Evolutionary conservation across 2,888 invertebrate species (phyloP).

Genomic region (Macropis europaea): DNA sequence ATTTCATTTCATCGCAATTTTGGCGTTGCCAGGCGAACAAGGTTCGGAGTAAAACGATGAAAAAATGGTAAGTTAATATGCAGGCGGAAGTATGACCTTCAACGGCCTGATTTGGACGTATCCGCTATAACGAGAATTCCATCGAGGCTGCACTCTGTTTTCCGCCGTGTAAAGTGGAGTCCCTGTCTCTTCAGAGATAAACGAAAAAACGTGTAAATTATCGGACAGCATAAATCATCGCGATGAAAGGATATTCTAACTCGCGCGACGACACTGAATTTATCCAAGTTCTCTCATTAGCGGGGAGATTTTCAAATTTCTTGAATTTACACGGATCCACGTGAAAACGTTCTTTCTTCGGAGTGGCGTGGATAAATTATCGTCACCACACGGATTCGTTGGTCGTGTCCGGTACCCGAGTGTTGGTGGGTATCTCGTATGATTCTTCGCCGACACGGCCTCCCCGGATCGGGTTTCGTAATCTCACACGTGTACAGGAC

Average conservation of each 20-base stretch:
- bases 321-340: slow-evolving; percentile 44
- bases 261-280: slow-evolving; percentile 27
- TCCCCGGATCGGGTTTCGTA: slow-evolving; percentile 57
- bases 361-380: slow-evolving; percentile 58
- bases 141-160: neutral
- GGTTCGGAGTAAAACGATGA: too few species aligned
- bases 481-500: slow-evolving; percentile 62
- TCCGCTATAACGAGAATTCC: neutral
- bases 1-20: too few species aligned
- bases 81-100: too few species aligned
- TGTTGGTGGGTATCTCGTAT: slow-evolving; percentile 43
- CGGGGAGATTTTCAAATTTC: slow-evolving; percentile 54
- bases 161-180: neutral
- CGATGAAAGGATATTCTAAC: neutral
- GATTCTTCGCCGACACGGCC: slow-evolving; percentile 53
- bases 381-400: slow-evolving; percentile 38
- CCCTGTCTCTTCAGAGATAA: neutral
- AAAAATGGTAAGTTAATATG: too few species aligned
- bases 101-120: too few species aligned
- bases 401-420: slow-evolving; percentile 28
- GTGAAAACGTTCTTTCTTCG: slow-evolving; percentile 39
- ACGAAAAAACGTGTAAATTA: slow-evolving; percentile 6
- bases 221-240: slow-evolving; percentile 31
- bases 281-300: slow-evolving; percentile 43
- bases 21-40: too few species aligned